phyloP scores from a whole-genome alignment of 2,113 vertebrate species.

The Melanotaenia duboulayi region DNA sequence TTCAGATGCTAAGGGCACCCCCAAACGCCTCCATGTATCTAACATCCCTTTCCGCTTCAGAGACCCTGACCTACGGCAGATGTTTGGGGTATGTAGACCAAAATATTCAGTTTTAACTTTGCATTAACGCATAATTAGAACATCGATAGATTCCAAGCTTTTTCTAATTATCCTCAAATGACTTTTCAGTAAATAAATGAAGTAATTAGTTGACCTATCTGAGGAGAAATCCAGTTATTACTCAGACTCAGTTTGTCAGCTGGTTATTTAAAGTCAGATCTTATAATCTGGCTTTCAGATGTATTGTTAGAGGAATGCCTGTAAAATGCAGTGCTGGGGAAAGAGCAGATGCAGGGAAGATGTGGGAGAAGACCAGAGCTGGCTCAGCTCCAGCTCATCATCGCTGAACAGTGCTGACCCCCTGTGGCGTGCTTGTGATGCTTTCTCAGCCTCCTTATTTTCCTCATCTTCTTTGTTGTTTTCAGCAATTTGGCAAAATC shows the following conservation, averaged over 20 bases:
- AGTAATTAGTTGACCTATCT: background rate
- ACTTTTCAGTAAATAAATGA: slow-evolving; percentile 8
- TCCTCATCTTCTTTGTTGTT: slow-evolving; percentile 49
- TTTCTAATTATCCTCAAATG: background rate
- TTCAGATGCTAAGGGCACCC: slow-evolving; percentile 92
- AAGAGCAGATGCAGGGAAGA: slow-evolving; percentile 49
- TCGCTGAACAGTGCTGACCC: slow-evolving; percentile 74
- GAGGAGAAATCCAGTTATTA: background rate
- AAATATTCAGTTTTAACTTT: background rate
- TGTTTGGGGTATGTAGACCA: slow-evolving; percentile 93
- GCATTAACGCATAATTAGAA: no score
- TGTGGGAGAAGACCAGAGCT: slow-evolving; percentile 54
- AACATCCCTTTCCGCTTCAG: slow-evolving; percentile 99
- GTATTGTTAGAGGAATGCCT: slow-evolving; percentile 45
- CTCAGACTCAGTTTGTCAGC: slow-evolving; percentile 5
- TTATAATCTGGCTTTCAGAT: slow-evolving; percentile 11
- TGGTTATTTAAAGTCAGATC: slow-evolving; percentile 21
- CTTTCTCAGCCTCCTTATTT: slow-evolving; percentile 23
- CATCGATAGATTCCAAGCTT: no score
- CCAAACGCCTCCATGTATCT: slow-evolving; percentile 98
- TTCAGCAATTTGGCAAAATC: slow-evolving; percentile 99
- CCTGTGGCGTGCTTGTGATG: slow-evolving; percentile 64
- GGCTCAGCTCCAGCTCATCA: slow-evolving; percentile 53
- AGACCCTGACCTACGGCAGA: slow-evolving; percentile 98
- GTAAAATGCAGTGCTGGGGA: slow-evolving; percentile 53